Conservation (phyloP, 2,113 vertebrate species). For the Acanthochromis polyacanthus region DNA sequence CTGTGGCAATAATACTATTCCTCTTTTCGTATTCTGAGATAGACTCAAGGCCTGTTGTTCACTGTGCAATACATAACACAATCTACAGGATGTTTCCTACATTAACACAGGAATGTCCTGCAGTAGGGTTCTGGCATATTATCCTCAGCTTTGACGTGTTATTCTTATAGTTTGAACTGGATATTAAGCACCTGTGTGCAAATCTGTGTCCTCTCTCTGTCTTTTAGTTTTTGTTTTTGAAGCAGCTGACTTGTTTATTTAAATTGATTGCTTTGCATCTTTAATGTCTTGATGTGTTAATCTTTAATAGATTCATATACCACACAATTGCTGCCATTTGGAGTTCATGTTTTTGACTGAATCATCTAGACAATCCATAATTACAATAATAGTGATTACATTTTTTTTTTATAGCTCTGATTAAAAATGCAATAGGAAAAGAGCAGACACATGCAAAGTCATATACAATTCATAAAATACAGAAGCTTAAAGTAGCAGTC, state of each 20-base stretch:
- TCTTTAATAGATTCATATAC: background rate
- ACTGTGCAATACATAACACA: constrained; percentile 10
- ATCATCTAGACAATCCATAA: background rate
- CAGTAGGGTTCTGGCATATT: background rate
- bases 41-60: background rate
- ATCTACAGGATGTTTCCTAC: background rate
- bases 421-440: background rate
- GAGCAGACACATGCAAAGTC: background rate
- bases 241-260: background rate
- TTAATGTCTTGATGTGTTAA: background rate
- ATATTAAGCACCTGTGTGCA: background rate
- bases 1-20: constrained; percentile 6
- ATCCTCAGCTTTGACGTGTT: background rate
- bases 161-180: background rate
- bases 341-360: background rate
- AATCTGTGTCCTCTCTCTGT: background rate
- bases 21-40: background rate
- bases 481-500: background rate
- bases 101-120: constrained; percentile 1
- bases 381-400: background rate
- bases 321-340: background rate
- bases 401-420: background rate
- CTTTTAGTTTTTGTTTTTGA: no score
- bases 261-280: background rate
- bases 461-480: background rate